Evolutionary conservation across 1,140 invertebrate species (phyloP), one percentile per base, ranked within the genome.

Genomic region (Cherax destructor): DNA sequence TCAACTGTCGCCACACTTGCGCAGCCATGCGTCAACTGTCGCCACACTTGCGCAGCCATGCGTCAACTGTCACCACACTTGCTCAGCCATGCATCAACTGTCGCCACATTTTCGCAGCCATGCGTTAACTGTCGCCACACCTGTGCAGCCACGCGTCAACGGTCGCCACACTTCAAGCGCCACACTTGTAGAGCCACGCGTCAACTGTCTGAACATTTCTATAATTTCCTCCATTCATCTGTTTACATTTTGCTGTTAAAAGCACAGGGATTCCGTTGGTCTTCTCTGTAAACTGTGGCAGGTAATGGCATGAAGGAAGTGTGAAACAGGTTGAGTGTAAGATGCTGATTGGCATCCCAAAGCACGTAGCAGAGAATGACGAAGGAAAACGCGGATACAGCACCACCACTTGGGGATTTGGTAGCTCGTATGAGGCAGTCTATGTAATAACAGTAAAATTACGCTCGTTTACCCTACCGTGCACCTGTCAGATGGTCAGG

Each of bases 391-490:
- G 6, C 24, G n/a, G 69, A 11, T 18, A 69, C 61, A 21, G 61
- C 13, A 69, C 61, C 11, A 41, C 21, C 7, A 18, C 13, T 18
- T 2, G 18, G 47, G 78, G 7, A 52, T 10, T 21, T 10, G 24
- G 52, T 11, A 21, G 4, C 52, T 59, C 52, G 9, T 81, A 59
- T 59, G 79, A 50, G 79, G 50, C 11, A 41, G 21, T 81, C 50
- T 52, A 59, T 81, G 79, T 81, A 81, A 81, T 81, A 81, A 81
- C 79, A 81, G 79, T 81, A 56, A 81, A 81, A 81, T 81, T 81
- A 81, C 79, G 50, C 50, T 59, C 79, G 56, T 81, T 81, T 81
- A 59, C 79, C 50, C 21, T 13, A 50, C 79, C 79, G 7, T 81
- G 50, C 50, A 81, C 50, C 79, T 81, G 79, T n/a, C 9, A 56